phyloP scores from a whole-genome alignment of 2,113 vertebrate species.

The Corvus moneduloides region DNA sequence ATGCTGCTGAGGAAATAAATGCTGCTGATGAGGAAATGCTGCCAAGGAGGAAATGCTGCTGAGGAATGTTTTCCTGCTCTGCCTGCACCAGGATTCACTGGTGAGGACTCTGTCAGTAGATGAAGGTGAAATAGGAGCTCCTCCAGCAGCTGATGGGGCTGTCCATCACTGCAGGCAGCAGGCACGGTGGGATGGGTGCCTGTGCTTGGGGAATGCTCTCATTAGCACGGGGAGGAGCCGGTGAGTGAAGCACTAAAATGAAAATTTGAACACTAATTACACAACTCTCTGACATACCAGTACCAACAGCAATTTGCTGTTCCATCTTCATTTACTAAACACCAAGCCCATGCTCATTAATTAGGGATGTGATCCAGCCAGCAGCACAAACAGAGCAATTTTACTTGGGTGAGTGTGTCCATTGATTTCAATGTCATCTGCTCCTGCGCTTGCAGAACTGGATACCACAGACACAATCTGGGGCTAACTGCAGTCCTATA shows the following conservation, averaged over 20 bases:
- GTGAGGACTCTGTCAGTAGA: neutral
- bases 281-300: neutral
- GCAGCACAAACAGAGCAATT: neutral
- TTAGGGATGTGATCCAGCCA: neutral
- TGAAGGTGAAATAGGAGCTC: neutral
- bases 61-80: neutral
- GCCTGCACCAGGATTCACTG: neutral
- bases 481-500: neutral
- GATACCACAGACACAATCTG: too few species aligned
- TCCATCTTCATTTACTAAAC: constrained; percentile 17
- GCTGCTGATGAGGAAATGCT: neutral
- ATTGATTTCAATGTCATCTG: neutral
- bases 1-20: neutral
- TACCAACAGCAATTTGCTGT: neutral
- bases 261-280: neutral
- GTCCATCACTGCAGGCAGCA: neutral
- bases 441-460: neutral
- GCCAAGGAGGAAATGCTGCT: neutral
- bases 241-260: neutral
- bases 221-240: neutral
- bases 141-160: neutral
- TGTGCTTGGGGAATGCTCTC: constrained; percentile 8
- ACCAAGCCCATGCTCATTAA: neutral
- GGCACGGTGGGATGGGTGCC: neutral
- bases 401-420: neutral